Evolutionary conservation across 30 jellyfish, hydroid and myxozoan species (phyloP).

Genomic region (Hydractinia symbiolongicarpus): DNA sequence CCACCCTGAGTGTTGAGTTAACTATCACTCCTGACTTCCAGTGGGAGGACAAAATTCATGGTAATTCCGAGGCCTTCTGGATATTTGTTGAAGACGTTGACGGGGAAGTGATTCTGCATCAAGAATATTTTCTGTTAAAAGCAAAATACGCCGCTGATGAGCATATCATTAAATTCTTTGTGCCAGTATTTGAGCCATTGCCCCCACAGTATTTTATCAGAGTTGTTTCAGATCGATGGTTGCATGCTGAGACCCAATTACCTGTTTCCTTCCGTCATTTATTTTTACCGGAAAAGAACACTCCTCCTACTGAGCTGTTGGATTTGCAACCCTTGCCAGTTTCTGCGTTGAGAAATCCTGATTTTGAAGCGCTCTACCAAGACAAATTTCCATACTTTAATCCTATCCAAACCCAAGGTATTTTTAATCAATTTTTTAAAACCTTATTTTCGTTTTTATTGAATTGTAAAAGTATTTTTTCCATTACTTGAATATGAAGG

Average conservation of each 20-base stretch:
- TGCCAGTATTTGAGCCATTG: conserved; percentile 95
- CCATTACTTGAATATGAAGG: background rate
- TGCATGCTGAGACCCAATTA: conserved; percentile 92
- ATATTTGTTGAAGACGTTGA: conserved; percentile 97
- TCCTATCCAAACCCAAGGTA: conserved; percentile 99
- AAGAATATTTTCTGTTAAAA: conserved; percentile 87
- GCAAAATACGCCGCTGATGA: conserved; percentile 95
- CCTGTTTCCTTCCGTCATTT: conserved; percentile 94
- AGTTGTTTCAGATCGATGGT: conserved; percentile 97
- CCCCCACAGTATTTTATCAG: conserved; percentile 98
- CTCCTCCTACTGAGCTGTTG: conserved; percentile 96
- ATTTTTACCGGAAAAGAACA: conserved; percentile 92
- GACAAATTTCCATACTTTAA: conserved; percentile 91
- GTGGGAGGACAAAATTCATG: conserved; percentile 99
- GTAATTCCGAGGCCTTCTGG: conserved; percentile 98
- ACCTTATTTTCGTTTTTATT: background rate
- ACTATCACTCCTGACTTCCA: conserved; percentile 96
- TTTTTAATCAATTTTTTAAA: background rate
- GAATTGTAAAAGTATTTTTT: background rate
- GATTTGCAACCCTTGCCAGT: conserved; percentile 98
- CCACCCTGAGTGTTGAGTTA: conserved; percentile 87
- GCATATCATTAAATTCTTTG: conserved; percentile 89
- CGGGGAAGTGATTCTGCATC: conserved; percentile 91
- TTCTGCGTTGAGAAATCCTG: conserved; percentile 83
- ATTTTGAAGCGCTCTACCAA: conserved; percentile 73